A percentile compares a stretch with the other conserved stretches of the same genome.
phyloP scores from a whole-genome alignment of 2,888 invertebrate genomes.

The Pardosa pseudoannulata region DNA sequence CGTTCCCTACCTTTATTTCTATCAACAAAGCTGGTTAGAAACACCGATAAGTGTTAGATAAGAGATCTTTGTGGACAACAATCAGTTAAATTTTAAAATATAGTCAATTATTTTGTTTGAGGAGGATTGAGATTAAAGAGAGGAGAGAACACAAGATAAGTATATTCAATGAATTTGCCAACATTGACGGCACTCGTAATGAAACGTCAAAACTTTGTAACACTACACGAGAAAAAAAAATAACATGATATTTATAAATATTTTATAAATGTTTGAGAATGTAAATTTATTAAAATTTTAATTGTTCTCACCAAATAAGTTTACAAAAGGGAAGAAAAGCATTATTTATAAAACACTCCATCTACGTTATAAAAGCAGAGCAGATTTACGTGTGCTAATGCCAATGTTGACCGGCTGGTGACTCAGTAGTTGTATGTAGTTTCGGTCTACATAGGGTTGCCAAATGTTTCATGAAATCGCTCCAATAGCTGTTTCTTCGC shows the following conservation, averaged over 20 bases:
- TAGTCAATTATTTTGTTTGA: not conserved
- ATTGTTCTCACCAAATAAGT: constrained; percentile 41
- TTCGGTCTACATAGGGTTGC: constrained; percentile 39
- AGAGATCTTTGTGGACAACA: not conserved
- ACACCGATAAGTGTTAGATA: not conserved
- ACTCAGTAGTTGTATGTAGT: constrained; percentile 66
- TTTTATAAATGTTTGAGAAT: not conserved
- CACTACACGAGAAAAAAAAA: constrained; percentile 43
- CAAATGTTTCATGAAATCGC: constrained; percentile 30
- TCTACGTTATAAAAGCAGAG: constrained; percentile 59
- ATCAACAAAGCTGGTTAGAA: not conserved
- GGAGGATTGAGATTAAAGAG: not conserved
- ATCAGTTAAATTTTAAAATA: not conserved
- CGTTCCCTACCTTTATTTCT: not conserved
- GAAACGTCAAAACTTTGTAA: constrained; percentile 67
- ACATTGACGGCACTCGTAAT: constrained; percentile 57
- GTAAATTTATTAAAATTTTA: constrained; percentile 7
- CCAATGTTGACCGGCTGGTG: constrained; percentile 71
- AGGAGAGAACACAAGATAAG: not conserved
- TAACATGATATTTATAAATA: not conserved
- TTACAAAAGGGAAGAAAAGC: constrained; percentile 33
- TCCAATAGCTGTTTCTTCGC: constrained; percentile 21
- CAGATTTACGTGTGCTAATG: constrained; percentile 58
- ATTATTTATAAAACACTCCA: constrained; percentile 55
- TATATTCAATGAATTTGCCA: constrained; percentile 39